Conservation (phyloP, 1,140 invertebrate genomes). For the Magallana ariakensis region DNA sequence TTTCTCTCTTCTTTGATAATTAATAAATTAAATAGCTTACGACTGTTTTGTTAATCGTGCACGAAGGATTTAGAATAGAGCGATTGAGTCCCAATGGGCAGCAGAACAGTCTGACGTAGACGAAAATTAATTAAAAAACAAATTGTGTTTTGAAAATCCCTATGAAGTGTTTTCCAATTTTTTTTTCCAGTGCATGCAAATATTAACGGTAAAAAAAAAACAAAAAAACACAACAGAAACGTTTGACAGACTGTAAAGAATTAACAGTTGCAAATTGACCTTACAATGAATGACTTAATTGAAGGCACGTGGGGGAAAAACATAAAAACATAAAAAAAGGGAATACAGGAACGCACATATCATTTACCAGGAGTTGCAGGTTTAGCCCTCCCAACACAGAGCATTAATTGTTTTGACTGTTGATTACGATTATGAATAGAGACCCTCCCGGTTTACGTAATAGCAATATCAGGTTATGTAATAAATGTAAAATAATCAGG, state of each 20-base stretch:
- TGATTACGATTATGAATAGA: conserved; percentile 2
- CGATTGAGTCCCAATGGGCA: neutral
- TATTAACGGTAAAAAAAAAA: no score
- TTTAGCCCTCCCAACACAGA: neutral
- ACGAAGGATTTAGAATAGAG: conserved; percentile 1
- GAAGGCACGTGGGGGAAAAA: neutral
- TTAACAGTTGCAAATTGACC: neutral
- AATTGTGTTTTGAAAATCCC: neutral
- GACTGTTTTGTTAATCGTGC: neutral
- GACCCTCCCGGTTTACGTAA: conserved; percentile 23
- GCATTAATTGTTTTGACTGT: conserved; percentile 10
- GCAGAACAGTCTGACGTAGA: neutral
- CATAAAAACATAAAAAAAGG: neutral
- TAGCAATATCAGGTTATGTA: conserved; percentile 7
- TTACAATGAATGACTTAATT: neutral
- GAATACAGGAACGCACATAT: no score
- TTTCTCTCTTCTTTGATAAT: neutral
- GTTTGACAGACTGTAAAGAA: neutral
- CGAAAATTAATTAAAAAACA: neutral
- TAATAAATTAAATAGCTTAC: neutral
- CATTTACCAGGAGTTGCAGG: no score
- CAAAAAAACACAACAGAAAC: neutral
- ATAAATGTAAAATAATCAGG: neutral
- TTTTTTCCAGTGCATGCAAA: neutral
- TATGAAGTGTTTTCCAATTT: neutral